Percentiles rank a stretch among this genome's conserved stretches.
These are phyloP conservation scores for Euthynnus affinis DNA, from an alignment of 2,797 vertebrate genomes.

Conservation along the genomic window DNA sequence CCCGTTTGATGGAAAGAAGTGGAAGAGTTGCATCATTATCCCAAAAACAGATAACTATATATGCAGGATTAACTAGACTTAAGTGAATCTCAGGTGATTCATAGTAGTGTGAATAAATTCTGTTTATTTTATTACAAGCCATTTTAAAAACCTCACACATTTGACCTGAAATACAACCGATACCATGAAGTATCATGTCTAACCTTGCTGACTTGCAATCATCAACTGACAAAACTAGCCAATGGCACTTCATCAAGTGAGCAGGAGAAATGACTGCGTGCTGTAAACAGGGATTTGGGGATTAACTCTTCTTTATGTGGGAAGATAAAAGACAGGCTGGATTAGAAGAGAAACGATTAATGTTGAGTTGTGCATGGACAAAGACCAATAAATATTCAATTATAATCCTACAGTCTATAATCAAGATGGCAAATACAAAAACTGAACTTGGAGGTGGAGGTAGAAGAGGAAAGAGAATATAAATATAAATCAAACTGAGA, in stretches of 20 bases:
- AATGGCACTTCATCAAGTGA: conserved; percentile 66
- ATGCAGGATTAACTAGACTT: conserved; percentile 55
- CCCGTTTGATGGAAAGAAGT: conserved; percentile 37
- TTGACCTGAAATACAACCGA: conserved; percentile 35
- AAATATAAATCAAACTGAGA: conserved; percentile 57
- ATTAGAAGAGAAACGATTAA: conserved; percentile 83
- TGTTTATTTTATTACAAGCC: conserved; percentile 18
- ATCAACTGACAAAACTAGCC: conserved; percentile 65
- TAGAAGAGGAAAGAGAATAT: conserved; percentile 41
- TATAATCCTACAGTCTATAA: conserved; percentile 81
- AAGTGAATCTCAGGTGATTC: conserved; percentile 35
- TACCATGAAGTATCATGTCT: conserved; percentile 36
- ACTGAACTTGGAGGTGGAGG: conserved; percentile 56
- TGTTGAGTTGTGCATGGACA: conserved; percentile 82
- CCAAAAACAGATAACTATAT: conserved; percentile 43
- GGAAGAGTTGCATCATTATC: conserved; percentile 51
- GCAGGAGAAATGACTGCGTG: conserved; percentile 73
- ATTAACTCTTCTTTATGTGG: conserved; percentile 84
- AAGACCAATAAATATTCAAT: conserved; percentile 83
- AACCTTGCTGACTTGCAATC: conserved; percentile 50
- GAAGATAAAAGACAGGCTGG: conserved; percentile 81
- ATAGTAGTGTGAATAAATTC: conserved; percentile 25
- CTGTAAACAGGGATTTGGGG: conserved; percentile 81
- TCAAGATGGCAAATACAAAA: conserved; percentile 80
- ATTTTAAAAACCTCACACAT: conserved; percentile 26